These are phyloP conservation scores for Lordiphosa collinella DNA, from an alignment of 1,140 invertebrate species.

Conservation along the genomic window DNA sequence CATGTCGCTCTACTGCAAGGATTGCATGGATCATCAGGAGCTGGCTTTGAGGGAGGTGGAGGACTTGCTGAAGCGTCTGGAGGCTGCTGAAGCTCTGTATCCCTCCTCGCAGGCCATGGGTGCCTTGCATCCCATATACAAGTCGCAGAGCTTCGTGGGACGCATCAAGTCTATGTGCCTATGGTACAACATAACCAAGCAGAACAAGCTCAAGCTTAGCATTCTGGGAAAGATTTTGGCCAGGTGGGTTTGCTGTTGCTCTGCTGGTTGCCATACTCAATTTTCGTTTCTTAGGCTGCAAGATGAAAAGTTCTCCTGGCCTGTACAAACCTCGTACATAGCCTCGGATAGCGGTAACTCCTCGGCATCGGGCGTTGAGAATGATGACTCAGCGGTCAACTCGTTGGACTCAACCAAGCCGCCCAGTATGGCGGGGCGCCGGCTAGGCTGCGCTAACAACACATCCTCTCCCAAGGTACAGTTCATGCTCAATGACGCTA, in stretches of 20 bases:
- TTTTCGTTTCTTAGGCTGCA: constrained; percentile 47
- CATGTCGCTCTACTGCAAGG: constrained; percentile 85
- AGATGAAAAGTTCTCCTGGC: constrained; percentile 78
- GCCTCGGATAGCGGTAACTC: constrained; percentile 70
- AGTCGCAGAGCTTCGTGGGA: constrained; percentile 83
- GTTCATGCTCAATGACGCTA: constrained; percentile 66
- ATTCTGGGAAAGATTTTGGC: constrained; percentile 88
- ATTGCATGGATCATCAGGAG: constrained; percentile 85
- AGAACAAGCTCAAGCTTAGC: constrained; percentile 89
- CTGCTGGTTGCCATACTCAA: neutral
- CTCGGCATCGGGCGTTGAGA: constrained; percentile 66
- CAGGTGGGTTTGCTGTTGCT: constrained; percentile 62
- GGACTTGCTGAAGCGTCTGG: constrained; percentile 85
- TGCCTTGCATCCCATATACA: constrained; percentile 86
- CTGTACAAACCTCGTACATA: constrained; percentile 62
- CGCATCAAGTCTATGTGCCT: constrained; percentile 90
- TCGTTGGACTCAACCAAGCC: constrained; percentile 70
- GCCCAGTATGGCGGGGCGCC: constrained; percentile 36
- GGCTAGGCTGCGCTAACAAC: constrained; percentile 24
- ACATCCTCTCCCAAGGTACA: constrained; percentile 62
- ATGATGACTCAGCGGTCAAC: constrained; percentile 72
- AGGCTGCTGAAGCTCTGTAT: constrained; percentile 89
- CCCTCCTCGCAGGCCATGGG: constrained; percentile 91
- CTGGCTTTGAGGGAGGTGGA: constrained; percentile 87
- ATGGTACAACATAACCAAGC: constrained; percentile 94